Base-by-base conservation (phyloP, 2,888 invertebrate genomes). In the Xylocampa areola region DNA sequence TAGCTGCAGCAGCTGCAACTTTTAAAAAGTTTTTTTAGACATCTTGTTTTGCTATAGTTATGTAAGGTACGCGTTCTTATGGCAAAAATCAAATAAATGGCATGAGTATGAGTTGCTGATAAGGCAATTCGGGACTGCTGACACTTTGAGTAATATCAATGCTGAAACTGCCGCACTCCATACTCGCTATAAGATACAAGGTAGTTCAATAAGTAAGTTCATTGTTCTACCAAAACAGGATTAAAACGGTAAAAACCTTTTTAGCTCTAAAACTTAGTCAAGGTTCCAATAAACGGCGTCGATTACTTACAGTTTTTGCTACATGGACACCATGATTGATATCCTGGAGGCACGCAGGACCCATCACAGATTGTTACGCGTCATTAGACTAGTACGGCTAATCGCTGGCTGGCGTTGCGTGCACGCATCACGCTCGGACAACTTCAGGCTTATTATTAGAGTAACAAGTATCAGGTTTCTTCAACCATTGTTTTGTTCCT, bases 271-370 rank as follows among this genome's bases (percentile, higher is more conserved):
- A 48, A 39, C 17, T 58, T 60, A 55, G 44, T 48, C 59, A 62
- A 53, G 62, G 55, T 52, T 68, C 59, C 52, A 70, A 68, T 73
- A 65, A n/a, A 59, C 52, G 32, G 44, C 44, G 43, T 66, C 62
- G 63, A 72, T 74, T 75, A 68, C 60, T 45, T 29, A 25, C 17
- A 61, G 41, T 69, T 74, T 73, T 72, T 68, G 67, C 60, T 45
- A 41, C 49, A 35, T 47, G 58, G 62, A 62, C 67, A 49, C 41
- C 62, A 73, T 76, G 76, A 79, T 81, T 81, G 64, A 79, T 82
- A 80, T 77, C 77, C 77, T 70, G 68, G 45, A 78, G 72, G 79
- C 79, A 77, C 74, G 81, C 75, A 76, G 77, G 73, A 74, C 53
- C 69, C 70, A 78, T 80, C 72, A 71, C 60, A 72, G 68, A 75